Percentiles rank a stretch among this genome's conserved stretches.
These are phyloP conservation scores for Seladonia tumulorum DNA, from an alignment of 2,888 invertebrate species.

Conservation along the genomic window DNA sequence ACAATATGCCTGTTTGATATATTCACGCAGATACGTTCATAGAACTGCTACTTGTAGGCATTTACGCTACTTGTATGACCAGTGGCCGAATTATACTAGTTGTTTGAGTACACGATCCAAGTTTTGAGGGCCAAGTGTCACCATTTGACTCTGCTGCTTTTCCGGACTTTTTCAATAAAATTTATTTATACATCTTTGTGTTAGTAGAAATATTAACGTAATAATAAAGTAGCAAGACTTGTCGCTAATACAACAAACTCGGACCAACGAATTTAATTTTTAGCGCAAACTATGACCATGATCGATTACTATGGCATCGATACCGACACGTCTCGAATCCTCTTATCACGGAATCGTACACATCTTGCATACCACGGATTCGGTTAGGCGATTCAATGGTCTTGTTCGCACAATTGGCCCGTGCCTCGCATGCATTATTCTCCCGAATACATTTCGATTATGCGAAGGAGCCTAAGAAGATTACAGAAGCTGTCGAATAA, in stretches of 20 bases:
- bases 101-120: too few relatives aligned
- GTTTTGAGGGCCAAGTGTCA: too few relatives aligned
- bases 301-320: background rate
- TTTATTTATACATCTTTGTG: too few relatives aligned
- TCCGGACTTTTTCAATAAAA: too few relatives aligned
- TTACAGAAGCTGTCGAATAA: background rate
- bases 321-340: background rate
- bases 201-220: too few relatives aligned
- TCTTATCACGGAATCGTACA: background rate
- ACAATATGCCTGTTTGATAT: too few relatives aligned
- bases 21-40: too few relatives aligned
- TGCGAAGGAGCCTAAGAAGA: conserved; percentile 11
- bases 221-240: too few relatives aligned
- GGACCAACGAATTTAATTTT: background rate
- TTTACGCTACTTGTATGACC: too few relatives aligned
- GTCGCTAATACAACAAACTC: background rate
- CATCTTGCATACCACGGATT: background rate
- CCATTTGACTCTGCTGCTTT: too few relatives aligned
- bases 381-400: background rate
- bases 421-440: background rate
- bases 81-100: too few relatives aligned
- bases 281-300: background rate
- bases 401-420: background rate
- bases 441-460: background rate
- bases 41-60: too few relatives aligned